Percentiles rank a stretch among this genome's conserved stretches.
Evolutionary conservation across 2,797 vertebrate species (phyloP).

Genomic region (Bovichtus diacanthus): DNA sequence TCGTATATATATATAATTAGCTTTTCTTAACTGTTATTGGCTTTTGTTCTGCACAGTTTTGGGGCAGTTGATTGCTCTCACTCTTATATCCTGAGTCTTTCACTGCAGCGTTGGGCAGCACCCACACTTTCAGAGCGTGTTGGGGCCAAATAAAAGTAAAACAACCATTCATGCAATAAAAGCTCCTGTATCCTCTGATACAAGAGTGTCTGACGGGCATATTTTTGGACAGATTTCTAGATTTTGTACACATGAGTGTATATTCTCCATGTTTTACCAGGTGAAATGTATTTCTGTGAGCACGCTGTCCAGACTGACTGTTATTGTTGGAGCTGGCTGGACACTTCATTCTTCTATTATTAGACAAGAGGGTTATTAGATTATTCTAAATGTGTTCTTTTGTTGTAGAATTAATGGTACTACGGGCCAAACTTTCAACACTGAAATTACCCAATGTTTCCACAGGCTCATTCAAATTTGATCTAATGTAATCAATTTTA

Average conservation of each 20-base stretch:
- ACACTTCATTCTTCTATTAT: slow-evolving; percentile 18
- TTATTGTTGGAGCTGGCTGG: not conserved
- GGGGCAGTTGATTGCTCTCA: slow-evolving; percentile 24
- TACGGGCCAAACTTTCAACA: slow-evolving; percentile 3
- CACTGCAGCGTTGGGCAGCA: slow-evolving; percentile 4
- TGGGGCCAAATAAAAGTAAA: slow-evolving; percentile 1
- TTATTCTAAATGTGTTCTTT: slow-evolving; percentile 31
- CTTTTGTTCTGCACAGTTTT: slow-evolving; percentile 9
- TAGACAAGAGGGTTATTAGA: slow-evolving; percentile 34
- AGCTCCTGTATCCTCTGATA: not conserved
- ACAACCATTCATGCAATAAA: not conserved
- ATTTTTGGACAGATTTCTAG: not conserved
- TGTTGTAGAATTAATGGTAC: slow-evolving; percentile 12
- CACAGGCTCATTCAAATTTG: slow-evolving; percentile 23
- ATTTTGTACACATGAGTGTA: not conserved
- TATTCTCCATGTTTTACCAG: not conserved
- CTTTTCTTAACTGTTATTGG: not conserved
- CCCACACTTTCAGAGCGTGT: not conserved
- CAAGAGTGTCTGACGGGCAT: not conserved
- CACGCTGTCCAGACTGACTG: not conserved
- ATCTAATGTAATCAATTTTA: slow-evolving; percentile 41
- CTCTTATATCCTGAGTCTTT: too few relatives aligned
- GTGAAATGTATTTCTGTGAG: not conserved
- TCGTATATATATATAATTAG: not conserved
- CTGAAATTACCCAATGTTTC: slow-evolving; percentile 25